phyloP scores from a whole-genome alignment of 53 echinoderm and acorn worm species.

The Paracentrotus lividus region DNA sequence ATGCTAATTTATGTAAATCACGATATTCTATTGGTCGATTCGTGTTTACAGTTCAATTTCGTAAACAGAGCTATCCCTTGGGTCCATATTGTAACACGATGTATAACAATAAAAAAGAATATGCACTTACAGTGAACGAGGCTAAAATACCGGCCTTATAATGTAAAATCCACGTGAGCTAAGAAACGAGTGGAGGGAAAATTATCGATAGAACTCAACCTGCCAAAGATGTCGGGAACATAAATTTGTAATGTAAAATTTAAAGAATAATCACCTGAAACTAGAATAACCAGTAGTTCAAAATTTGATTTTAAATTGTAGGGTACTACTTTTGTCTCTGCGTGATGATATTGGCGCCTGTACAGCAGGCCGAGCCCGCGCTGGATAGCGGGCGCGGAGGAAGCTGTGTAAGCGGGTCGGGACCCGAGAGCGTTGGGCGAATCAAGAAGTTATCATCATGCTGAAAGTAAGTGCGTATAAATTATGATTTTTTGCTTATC shows the following conservation, averaged over 20 bases:
- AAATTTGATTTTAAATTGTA: neutral
- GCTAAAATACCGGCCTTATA: conserved; percentile 54
- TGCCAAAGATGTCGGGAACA: neutral
- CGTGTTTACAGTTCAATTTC: conserved; percentile 54
- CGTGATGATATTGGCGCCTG: conserved; percentile 60
- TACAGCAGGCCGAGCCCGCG: neutral
- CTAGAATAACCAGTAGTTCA: neutral
- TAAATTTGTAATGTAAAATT: conserved; percentile 9
- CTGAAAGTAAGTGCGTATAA: conserved; percentile 57
- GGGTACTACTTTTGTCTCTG: conserved; percentile 64
- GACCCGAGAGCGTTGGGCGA: conserved; percentile 89
- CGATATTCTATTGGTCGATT: conserved; percentile 44
- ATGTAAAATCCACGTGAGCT: conserved; percentile 70
- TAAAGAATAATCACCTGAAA: neutral
- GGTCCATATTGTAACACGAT: neutral
- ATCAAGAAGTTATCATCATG: conserved; percentile 66
- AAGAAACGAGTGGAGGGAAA: conserved; percentile 19
- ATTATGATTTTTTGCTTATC: neutral
- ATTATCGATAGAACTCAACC: conserved; percentile 36
- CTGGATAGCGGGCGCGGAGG: conserved; percentile 81
- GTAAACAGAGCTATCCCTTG: conserved; percentile 52
- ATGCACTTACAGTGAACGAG: conserved; percentile 50
- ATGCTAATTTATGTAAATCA: conserved; percentile 63
- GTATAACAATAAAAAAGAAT: neutral
- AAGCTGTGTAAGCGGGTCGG: conserved; percentile 78